These are phyloP conservation scores for Hydriomena furcata DNA, from an alignment of 2,888 invertebrate genomes.

Conservation along the genomic window DNA sequence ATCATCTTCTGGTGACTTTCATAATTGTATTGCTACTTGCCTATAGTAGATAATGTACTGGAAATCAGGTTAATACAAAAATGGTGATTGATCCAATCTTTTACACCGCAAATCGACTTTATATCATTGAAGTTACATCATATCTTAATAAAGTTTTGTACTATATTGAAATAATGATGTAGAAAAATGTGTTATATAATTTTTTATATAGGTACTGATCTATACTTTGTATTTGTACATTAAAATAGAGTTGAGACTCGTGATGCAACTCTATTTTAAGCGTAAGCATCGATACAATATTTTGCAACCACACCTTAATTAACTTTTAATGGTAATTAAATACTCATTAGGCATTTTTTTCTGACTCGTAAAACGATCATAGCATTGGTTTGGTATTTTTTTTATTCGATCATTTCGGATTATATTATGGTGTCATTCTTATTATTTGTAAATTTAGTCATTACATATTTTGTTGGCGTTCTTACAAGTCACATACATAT, in stretches of 20 bases:
- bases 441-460: background rate
- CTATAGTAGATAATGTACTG: too few species aligned
- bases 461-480: background rate
- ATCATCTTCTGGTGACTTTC: background rate
- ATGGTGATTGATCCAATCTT: conserved; percentile 18
- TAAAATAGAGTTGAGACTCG: conserved; percentile 36
- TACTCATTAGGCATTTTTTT: conserved; percentile 36
- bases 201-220: conserved; percentile 8
- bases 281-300: conserved; percentile 48
- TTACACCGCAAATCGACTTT: conserved; percentile 18
- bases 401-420: conserved; percentile 14
- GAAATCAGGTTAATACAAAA: conserved; percentile 24
- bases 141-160: conserved; percentile 29
- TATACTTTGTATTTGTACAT: conserved; percentile 30
- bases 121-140: conserved; percentile 27
- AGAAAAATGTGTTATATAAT: conserved; percentile 28
- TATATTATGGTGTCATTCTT: background rate
- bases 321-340: conserved; percentile 45
- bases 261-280: too few species aligned
- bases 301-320: conserved; percentile 46
- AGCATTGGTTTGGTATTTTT: conserved; percentile 24
- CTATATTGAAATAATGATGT: conserved; percentile 52
- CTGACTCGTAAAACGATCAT: conserved; percentile 35
- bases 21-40: background rate
- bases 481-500: background rate